Conservation (phyloP, 2,113 vertebrate genomes). For the Grammomys dolichurus region DNA sequence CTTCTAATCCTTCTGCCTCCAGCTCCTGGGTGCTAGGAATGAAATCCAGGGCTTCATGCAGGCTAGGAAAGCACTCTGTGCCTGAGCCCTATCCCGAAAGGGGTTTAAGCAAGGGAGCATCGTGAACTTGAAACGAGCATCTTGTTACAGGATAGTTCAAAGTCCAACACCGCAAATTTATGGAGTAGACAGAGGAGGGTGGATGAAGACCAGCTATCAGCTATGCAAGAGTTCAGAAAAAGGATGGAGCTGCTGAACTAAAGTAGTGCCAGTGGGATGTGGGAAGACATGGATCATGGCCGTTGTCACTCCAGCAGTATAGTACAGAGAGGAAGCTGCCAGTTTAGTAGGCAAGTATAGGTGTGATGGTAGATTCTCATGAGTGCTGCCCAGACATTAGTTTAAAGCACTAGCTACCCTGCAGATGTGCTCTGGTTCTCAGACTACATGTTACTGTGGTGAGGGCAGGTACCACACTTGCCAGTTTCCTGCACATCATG, state of each 20-base stretch:
- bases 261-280: neutral
- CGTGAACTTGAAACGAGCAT: neutral
- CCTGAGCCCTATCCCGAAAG: neutral
- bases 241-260: neutral
- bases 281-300: neutral
- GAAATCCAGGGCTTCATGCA: neutral
- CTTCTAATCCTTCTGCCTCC: neutral
- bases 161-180: neutral
- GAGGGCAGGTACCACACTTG: neutral
- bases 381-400: neutral
- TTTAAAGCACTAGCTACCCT: neutral
- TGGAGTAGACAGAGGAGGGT: neutral
- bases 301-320: neutral
- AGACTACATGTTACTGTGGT: neutral
- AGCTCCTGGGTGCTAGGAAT: neutral
- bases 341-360: neutral
- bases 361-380: neutral
- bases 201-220: neutral
- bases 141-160: neutral
- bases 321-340: neutral
- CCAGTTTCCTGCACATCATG: neutral
- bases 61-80: neutral
- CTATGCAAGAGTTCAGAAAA: neutral
- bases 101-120: neutral
- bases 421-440: neutral